Evolutionary conservation across 2,113 vertebrate genomes (phyloP).

Genomic region (Glareola pratincola): DNA sequence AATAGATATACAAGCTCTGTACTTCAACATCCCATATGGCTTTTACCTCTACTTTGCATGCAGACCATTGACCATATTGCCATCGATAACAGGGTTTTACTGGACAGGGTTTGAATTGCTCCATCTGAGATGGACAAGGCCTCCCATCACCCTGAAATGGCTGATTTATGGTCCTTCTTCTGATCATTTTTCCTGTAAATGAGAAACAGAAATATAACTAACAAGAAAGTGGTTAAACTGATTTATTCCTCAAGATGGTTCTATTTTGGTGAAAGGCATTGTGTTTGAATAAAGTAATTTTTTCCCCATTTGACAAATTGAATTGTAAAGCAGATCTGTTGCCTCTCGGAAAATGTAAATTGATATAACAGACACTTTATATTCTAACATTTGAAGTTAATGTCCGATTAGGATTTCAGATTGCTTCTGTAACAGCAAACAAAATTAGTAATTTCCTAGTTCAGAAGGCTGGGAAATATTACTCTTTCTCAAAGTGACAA

Average conservation of each 20-base stretch:
- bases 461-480: neutral
- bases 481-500: neutral
- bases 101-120: constrained; percentile 94
- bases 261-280: neutral
- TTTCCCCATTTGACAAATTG: neutral
- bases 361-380: neutral
- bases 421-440: neutral
- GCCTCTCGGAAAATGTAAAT: neutral
- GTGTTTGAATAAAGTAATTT: neutral
- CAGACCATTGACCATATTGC: constrained; percentile 90
- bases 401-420: neutral
- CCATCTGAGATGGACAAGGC: constrained; percentile 87
- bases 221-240: neutral
- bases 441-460: neutral
- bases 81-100: constrained; percentile 93
- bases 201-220: neutral
- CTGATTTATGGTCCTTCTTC: constrained; percentile 85
- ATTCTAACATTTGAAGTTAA: neutral
- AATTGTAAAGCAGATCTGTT: neutral
- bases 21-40: neutral
- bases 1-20: neutral
- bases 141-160: constrained; percentile 93
- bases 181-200: constrained; percentile 88
- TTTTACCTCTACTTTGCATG: constrained; percentile 92
- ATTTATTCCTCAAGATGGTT: neutral